Conservation (phyloP, 2,888 invertebrate genomes). For the Idaea dimidiata region DNA sequence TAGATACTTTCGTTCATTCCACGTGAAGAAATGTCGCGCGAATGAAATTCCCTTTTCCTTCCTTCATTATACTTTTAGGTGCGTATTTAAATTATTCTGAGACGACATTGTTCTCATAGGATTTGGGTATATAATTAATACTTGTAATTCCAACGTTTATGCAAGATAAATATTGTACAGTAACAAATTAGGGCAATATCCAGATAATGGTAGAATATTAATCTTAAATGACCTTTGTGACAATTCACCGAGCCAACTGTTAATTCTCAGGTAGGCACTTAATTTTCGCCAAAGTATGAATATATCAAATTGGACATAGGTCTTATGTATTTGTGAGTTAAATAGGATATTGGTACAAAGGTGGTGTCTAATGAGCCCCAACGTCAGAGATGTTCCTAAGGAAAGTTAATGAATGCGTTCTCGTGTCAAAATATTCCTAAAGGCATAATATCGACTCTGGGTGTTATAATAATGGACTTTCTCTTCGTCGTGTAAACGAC, state of each 20-base stretch:
- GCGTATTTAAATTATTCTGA: conserved; percentile 14
- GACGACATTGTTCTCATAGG: neutral
- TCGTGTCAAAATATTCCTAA: too few species aligned
- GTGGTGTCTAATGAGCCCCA: too few species aligned
- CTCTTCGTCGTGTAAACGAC: too few species aligned
- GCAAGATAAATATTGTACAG: neutral
- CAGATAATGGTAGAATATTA: neutral
- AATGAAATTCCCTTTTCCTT: conserved; percentile 25
- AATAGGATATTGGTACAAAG: too few species aligned
- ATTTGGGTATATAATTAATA: conserved; percentile 1
- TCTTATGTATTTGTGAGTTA: too few species aligned
- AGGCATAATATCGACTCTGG: too few species aligned
- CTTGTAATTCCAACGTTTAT: neutral
- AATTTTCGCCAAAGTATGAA: too few species aligned
- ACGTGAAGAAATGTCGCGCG: conserved; percentile 33
- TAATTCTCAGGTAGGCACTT: too few species aligned
- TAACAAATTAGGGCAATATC: neutral
- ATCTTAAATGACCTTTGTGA: neutral
- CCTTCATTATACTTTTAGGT: conserved; percentile 20
- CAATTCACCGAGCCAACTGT: neutral
- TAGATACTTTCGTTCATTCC: conserved; percentile 32
- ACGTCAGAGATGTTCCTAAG: too few species aligned
- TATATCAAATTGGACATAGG: too few species aligned
- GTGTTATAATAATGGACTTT: too few species aligned
- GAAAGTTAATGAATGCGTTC: too few species aligned